Evolutionary conservation across 2,113 vertebrate species (phyloP).

Genomic region (Picathartes gymnocephalus): DNA sequence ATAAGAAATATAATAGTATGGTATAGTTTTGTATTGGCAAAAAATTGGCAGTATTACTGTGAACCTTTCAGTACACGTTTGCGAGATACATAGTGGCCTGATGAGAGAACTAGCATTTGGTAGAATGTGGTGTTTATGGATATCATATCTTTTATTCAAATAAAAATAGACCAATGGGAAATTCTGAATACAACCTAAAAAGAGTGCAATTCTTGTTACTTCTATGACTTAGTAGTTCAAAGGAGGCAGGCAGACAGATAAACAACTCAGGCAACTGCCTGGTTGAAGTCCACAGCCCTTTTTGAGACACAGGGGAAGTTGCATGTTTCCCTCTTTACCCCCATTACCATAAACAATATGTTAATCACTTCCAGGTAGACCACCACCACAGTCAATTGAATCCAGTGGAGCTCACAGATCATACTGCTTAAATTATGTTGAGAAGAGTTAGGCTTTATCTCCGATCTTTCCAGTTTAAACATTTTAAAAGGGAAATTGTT

Average conservation of each 20-base stretch:
- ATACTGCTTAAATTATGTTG: neutral
- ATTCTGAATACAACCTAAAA: neutral
- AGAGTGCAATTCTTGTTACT: neutral
- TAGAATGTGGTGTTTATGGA: neutral
- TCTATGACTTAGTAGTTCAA: neutral
- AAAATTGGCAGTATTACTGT: neutral
- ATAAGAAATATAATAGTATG: neutral
- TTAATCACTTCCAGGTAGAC: constrained; percentile 26
- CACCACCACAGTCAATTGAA: neutral
- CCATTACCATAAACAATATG: neutral
- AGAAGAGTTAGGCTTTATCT: neutral
- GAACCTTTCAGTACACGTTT: neutral
- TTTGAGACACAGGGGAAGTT: neutral
- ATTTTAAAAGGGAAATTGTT: neutral
- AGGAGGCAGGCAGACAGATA: neutral
- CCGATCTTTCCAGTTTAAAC: neutral
- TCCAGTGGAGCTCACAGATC: neutral
- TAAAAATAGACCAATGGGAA: neutral
- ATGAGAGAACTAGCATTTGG: neutral
- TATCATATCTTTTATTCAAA: neutral
- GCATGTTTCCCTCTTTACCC: neutral
- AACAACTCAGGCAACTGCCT: neutral
- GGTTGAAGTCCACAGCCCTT: neutral
- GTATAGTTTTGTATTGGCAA: no score
- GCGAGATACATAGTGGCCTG: neutral